phyloP scores from a whole-genome alignment of 2,113 vertebrate genomes.

The rabbit (Oryctolagus cuniculus) region DNA sequence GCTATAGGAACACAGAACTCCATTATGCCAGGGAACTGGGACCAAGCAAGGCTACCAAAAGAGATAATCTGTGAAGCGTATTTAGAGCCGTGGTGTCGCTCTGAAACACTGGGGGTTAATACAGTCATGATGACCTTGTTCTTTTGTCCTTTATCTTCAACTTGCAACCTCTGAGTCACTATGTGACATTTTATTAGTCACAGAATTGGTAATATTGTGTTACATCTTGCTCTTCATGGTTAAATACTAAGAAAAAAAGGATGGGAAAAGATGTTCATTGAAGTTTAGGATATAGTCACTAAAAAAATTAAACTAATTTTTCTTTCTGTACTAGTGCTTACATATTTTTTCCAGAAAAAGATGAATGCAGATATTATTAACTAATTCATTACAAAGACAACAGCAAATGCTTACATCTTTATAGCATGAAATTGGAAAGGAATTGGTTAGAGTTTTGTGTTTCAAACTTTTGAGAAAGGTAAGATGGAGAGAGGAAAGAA shows the following conservation, averaged over 20 bases:
- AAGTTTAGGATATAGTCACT: neutral
- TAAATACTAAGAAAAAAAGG: neutral
- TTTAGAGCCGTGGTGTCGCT: neutral
- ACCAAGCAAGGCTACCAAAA: neutral
- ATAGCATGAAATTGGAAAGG: neutral
- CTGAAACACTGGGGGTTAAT: neutral
- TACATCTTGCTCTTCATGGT: conserved; percentile 15
- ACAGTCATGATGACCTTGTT: neutral
- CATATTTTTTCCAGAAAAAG: too few relatives aligned
- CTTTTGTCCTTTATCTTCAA: conserved; percentile 21
- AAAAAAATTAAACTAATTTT: conserved; percentile 16
- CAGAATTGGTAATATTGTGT: neutral
- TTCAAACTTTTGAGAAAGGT: conserved; percentile 32
- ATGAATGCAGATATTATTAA: too few relatives aligned
- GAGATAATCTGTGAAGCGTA: neutral
- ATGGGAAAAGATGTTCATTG: neutral
- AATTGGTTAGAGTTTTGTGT: conserved; percentile 35
- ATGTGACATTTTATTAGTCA: neutral
- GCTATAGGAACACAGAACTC: neutral
- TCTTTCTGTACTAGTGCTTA: neutral
- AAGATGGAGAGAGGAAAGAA: neutral
- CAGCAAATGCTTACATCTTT: neutral
- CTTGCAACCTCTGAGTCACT: neutral
- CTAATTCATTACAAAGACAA: too few relatives aligned
- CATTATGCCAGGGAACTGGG: neutral